Base-by-base conservation (phyloP, 2,888 invertebrate species). In the Hypomecis atomaria region DNA sequence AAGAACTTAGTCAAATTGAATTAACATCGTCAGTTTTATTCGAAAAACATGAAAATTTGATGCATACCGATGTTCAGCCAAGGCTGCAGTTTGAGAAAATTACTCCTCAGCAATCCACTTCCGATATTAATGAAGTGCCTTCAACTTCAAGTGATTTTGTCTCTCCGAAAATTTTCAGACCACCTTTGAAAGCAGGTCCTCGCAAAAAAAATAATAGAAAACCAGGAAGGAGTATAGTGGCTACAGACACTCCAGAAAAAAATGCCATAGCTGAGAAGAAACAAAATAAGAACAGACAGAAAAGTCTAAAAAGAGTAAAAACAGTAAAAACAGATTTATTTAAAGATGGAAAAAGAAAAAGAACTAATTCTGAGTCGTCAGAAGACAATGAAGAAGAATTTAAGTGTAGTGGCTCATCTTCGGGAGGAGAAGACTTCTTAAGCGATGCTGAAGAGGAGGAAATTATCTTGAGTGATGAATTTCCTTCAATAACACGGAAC, bases 131-230 rank as follows among this genome's bases (percentile, higher is more conserved):
- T 44, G 9, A 9, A 44, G n/a, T 23, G 44, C 44, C n/a, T 1
- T 44, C 44, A 44, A 44, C 9, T 44, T n/a, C 44, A 9, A 11
- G 44, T 44, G 44, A 42, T 10, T 64, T 64, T 59, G 45, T 59
- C 40, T 50, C 64, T 37, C 59, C 65, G 5, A 57, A 50, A 38
- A 37, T 9, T 4, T 61, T 57, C 40, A 47, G 38, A 43, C 34
- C 48, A 40, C 57, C 58, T 9, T n/a, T 55, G 34, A 61, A 61
- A 61, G 60, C 60, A 34, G 37, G 37, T 11, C 54, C 60, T 38
- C 54, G 54, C 4, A 61, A 54, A 23, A 40, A n/a, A 13, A 47
- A 40, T n/a, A 9, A 48, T 34, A 58, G 42, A 33, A n/a, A 40
- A 34, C 49, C 43, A 6, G 43, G 54, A 43, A 61, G 13, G 48